Evolutionary conservation across 2,113 vertebrate species (phyloP).

Genomic region (Myotis lucifugus): DNA sequence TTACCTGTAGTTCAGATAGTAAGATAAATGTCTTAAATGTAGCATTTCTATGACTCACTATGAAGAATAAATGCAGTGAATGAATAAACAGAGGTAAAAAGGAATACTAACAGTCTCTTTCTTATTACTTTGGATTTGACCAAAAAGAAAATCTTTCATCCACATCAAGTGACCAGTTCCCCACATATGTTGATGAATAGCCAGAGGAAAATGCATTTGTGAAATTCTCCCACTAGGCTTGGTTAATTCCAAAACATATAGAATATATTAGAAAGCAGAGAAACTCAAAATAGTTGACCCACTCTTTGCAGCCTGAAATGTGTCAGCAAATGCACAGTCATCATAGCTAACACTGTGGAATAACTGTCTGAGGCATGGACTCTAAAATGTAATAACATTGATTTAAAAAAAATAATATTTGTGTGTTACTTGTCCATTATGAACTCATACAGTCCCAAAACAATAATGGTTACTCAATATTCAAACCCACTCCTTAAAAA

Average conservation of each 20-base stretch:
- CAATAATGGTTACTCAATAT: not conserved
- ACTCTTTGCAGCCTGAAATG: not conserved
- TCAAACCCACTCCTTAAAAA: not conserved
- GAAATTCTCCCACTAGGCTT: not conserved
- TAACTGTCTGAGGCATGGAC: not conserved
- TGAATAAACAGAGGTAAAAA: not conserved
- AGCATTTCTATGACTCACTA: not conserved
- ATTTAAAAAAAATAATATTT: not conserved
- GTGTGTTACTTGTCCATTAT: not conserved
- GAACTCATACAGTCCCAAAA: not conserved
- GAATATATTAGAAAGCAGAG: not conserved
- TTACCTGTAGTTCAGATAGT: not conserved
- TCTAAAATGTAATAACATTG: not conserved
- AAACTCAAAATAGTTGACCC: not conserved
- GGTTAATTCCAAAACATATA: not conserved
- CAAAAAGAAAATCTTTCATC: not conserved
- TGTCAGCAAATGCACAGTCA: not conserved
- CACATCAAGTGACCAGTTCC: not conserved
- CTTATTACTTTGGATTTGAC: not conserved
- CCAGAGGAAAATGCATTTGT: not conserved
- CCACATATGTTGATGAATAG: not conserved
- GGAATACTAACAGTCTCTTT: not conserved
- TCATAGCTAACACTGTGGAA: not conserved
- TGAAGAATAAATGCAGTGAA: conserved; percentile 25
- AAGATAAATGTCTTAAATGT: not conserved